Evolutionary conservation across 2,888 invertebrate genomes (phyloP).

Genomic region (Lordiphosa andalusiaca): DNA sequence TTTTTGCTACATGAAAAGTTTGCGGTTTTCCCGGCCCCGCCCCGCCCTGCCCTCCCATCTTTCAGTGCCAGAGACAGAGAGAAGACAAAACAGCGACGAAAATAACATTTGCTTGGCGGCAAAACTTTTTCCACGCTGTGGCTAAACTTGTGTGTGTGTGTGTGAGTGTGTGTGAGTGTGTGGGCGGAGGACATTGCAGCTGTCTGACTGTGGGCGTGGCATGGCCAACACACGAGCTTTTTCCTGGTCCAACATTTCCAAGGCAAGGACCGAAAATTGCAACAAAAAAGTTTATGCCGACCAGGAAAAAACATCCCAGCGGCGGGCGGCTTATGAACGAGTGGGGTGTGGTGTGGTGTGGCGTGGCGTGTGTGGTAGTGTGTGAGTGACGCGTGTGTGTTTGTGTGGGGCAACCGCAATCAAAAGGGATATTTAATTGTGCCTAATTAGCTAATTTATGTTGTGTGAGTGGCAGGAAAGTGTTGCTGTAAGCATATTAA

Average conservation of each 20-base stretch:
- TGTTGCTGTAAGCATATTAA: conserved; percentile 66
- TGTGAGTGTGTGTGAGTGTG: conserved; percentile 24
- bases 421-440: conserved; percentile 73
- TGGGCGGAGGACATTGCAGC: conserved; percentile 58
- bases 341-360: conserved; percentile 7
- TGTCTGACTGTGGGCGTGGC: conserved; percentile 51
- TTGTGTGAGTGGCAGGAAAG: conserved; percentile 52
- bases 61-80: conserved; percentile 17
- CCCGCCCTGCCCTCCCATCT: conserved; percentile 49
- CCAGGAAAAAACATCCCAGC: conserved; percentile 9
- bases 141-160: conserved; percentile 42
- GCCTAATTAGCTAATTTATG: conserved; percentile 74
- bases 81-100: conserved; percentile 67
- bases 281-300: conserved; percentile 53
- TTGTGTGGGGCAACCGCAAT: conserved; percentile 57
- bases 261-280: conserved; percentile 55
- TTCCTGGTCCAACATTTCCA: conserved; percentile 35
- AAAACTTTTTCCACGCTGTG: conserved; percentile 68
- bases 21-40: conserved; percentile 62
- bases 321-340: conserved; percentile 26
- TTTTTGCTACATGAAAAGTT: conserved; percentile 65
- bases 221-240: conserved; percentile 47
- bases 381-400: conserved; percentile 6
- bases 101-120: conserved; percentile 66
- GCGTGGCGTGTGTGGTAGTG: background rate